Percentiles rank a stretch among this genome's conserved stretches.
Conservation (phyloP, 1,140 invertebrate species). For the Drosophila sproati region DNA sequence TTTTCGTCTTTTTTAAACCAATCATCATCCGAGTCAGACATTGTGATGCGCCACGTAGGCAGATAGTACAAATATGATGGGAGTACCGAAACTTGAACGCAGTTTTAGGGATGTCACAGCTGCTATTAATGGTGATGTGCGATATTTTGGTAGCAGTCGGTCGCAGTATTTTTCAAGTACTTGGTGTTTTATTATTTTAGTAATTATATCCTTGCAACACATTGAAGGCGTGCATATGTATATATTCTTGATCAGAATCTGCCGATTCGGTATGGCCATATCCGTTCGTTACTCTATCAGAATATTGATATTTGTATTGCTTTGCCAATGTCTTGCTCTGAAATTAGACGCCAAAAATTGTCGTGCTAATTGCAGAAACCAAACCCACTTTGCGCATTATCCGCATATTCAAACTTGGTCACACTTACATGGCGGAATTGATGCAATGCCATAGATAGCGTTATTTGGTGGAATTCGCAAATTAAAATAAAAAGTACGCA, state of each 20-base stretch:
- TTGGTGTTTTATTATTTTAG: not conserved
- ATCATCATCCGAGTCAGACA: constrained; percentile 71
- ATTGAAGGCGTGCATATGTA: too few species aligned
- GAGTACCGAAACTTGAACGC: constrained; percentile 9
- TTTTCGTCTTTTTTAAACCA: constrained; percentile 80
- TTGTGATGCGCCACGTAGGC: constrained; percentile 1
- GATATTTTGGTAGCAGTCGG: not conserved
- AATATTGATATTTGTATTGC: too few species aligned
- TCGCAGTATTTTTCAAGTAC: constrained; percentile 14
- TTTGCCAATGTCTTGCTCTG: not conserved
- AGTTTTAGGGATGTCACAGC: not conserved
- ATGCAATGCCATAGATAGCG: not conserved
- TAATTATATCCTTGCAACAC: too few species aligned
- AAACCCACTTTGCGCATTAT: not conserved
- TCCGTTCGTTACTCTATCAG: too few species aligned
- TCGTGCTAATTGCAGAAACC: not conserved
- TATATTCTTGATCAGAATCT: too few species aligned
- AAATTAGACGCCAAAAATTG: not conserved
- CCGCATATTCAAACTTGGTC: not conserved
- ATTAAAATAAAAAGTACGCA: not conserved
- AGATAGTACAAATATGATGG: not conserved
- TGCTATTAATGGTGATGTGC: not conserved
- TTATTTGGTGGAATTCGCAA: not conserved
- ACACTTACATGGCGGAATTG: constrained; percentile 2
- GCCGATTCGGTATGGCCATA: too few species aligned